These are phyloP conservation scores for Huso huso DNA, from an alignment of 2,797 vertebrate species.

Conservation along the genomic window DNA sequence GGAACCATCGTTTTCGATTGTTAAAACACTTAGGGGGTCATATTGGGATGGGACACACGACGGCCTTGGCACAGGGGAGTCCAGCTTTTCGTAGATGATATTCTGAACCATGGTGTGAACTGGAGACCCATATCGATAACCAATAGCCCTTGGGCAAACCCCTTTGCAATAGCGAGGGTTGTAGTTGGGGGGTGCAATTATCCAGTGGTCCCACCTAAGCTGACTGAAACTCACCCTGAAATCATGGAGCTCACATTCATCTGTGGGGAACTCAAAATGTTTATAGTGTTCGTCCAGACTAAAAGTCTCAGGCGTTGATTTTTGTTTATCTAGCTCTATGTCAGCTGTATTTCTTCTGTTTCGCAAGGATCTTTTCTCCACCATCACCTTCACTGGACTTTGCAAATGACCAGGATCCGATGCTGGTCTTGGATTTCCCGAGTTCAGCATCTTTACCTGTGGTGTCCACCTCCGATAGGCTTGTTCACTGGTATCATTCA, in stretches of 20 bases:
- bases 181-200: constrained; percentile 82
- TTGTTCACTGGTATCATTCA: constrained; percentile 75
- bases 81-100: constrained; percentile 82
- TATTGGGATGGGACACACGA: constrained; percentile 87
- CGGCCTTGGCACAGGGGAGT: constrained; percentile 72
- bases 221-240: constrained; percentile 84
- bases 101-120: constrained; percentile 89
- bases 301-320: constrained; percentile 23
- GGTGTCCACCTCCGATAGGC: constrained; percentile 50
- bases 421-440: constrained; percentile 13
- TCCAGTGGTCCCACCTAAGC: constrained; percentile 87
- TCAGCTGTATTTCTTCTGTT: constrained; percentile 50
- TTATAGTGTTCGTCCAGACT: constrained; percentile 61
- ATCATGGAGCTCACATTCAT: constrained; percentile 81
- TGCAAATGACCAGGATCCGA: constrained; percentile 19
- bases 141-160: constrained; percentile 67
- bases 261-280: constrained; percentile 58
- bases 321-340: constrained; percentile 31
- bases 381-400: constrained; percentile 28
- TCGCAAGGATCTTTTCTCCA: constrained; percentile 31
- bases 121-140: constrained; percentile 83
- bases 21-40: constrained; percentile 81
- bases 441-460: constrained; percentile 8
- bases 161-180: constrained; percentile 91
- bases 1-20: constrained; percentile 80